Evolutionary conservation across 2,888 invertebrate species (phyloP).

Genomic region (Mythimna vitellina): DNA sequence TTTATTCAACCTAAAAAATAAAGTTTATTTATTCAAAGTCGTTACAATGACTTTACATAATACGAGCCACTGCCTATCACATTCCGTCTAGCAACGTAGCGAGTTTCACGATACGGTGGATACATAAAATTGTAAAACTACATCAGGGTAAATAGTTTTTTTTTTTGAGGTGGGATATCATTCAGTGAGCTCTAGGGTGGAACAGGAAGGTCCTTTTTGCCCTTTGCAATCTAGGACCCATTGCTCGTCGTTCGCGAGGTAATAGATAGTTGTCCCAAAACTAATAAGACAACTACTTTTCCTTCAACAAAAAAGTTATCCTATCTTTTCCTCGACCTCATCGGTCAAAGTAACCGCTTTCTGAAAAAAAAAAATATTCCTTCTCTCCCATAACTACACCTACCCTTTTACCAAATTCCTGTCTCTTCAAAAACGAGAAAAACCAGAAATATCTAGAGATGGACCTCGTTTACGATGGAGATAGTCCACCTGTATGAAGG

Average conservation of each 20-base stretch:
- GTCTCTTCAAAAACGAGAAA: neutral
- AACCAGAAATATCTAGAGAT: neutral
- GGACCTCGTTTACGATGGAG: too few relatives aligned
- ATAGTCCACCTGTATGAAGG: neutral
- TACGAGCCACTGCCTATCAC: neutral
- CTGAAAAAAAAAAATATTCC: neutral
- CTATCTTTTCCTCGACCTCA: neutral
- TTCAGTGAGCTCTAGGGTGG: too few relatives aligned
- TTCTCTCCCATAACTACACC: neutral
- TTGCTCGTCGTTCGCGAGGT: too few relatives aligned
- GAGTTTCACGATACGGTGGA: neutral
- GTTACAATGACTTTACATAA: constrained; percentile 39
- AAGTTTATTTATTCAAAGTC: constrained; percentile 22
- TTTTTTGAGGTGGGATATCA: too few relatives aligned
- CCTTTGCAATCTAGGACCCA: too few relatives aligned
- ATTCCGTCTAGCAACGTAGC: neutral
- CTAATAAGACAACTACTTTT: too few relatives aligned
- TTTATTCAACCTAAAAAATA: constrained; percentile 13
- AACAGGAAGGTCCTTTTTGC: too few relatives aligned
- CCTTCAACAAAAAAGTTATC: neutral
- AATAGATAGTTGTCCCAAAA: neutral
- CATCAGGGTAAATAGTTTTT: neutral
- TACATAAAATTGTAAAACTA: neutral
- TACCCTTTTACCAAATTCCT: too few relatives aligned
- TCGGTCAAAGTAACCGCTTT: neutral